Conservation (phyloP, 2,797 vertebrate genomes). For the Xenopus petersii region DNA sequence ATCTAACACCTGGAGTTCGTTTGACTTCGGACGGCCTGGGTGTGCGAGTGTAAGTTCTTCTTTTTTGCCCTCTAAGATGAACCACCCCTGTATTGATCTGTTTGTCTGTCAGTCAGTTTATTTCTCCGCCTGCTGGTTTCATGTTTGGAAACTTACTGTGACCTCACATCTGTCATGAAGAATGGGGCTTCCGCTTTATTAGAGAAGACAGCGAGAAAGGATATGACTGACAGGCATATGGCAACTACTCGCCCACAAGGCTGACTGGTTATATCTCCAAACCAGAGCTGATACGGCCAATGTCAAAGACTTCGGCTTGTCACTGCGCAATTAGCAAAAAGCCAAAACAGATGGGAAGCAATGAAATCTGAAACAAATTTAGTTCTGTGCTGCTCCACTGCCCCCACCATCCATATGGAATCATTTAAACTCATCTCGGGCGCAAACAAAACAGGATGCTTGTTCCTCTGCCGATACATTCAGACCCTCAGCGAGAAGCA, state of each 20-base stretch:
- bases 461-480: slow-evolving; percentile 22
- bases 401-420: slow-evolving; percentile 36
- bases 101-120: neutral
- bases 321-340: slow-evolving; percentile 24
- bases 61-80: too few species aligned
- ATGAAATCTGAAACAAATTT: slow-evolving; percentile 17
- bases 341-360: slow-evolving; percentile 41
- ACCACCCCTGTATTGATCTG: neutral
- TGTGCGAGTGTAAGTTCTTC: too few species aligned
- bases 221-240: neutral
- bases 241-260: neutral
- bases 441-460: slow-evolving; percentile 36
- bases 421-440: slow-evolving; percentile 42
- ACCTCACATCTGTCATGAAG: neutral
- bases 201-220: neutral
- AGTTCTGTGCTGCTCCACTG: slow-evolving; percentile 25
- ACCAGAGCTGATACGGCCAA: slow-evolving; percentile 20
- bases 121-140: neutral
- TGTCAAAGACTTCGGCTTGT: slow-evolving; percentile 15
- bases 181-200: neutral
- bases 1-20: too few species aligned
- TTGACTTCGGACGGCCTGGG: too few species aligned
- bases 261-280: slow-evolving; percentile 34
- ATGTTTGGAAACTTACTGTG: neutral
- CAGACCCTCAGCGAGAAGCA: slow-evolving; percentile 18